phyloP scores from a whole-genome alignment of 2,113 vertebrate species.

The Silurus asotus region DNA sequence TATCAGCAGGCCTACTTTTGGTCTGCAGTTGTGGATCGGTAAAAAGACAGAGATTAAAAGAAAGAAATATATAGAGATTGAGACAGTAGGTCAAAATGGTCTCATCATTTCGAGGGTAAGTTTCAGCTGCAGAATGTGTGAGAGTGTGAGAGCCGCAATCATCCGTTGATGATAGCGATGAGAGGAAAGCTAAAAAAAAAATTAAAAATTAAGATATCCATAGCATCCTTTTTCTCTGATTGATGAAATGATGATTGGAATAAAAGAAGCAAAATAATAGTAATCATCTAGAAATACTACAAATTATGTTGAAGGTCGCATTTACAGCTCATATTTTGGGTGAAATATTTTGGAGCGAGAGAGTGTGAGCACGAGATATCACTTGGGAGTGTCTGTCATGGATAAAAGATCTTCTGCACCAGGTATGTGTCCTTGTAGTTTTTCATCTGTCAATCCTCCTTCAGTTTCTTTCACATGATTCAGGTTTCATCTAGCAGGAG shows the following conservation, averaged over 20 bases:
- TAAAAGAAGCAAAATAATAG: not conserved
- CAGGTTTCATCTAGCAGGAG: slow-evolving; percentile 19
- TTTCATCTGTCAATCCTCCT: not conserved
- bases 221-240: not conserved
- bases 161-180: not conserved
- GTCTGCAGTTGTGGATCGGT: not conserved
- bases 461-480: slow-evolving; percentile 15
- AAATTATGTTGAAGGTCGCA: not conserved
- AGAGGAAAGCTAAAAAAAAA: not conserved
- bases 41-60: not conserved
- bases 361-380: not conserved
- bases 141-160: not conserved
- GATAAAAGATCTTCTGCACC: not conserved
- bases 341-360: not conserved
- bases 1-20: not conserved
- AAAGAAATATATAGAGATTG: not conserved
- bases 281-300: not conserved
- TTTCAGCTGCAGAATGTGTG: not conserved
- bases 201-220: not conserved
- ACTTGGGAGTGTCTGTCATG: not conserved
- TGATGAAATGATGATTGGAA: not conserved
- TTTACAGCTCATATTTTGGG: not conserved
- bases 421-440: slow-evolving; percentile 6
- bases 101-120: not conserved
- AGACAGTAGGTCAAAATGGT: not conserved